Conservation (phyloP, 2,113 vertebrate genomes). For the Dinomys branickii region DNA sequence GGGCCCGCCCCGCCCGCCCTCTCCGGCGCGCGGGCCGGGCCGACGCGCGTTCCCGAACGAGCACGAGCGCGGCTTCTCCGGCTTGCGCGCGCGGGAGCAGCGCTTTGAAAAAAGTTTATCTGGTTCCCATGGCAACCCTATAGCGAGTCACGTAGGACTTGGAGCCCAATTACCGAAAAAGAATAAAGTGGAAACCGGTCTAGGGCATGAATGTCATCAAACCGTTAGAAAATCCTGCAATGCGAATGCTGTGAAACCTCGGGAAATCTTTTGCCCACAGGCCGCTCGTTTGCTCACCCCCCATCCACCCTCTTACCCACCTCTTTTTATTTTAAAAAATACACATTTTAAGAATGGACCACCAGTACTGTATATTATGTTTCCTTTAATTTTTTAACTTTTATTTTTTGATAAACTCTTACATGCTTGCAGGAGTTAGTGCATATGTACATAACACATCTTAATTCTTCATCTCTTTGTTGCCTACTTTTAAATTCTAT, state of each 20-base stretch:
- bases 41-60: accelerated
- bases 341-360: background rate
- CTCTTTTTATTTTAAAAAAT: background rate
- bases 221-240: too few species aligned
- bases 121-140: constrained; percentile 25
- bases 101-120: constrained; percentile 47
- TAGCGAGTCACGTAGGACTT: background rate
- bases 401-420: background rate
- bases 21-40: accelerated
- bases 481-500: background rate
- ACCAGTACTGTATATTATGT: too few species aligned
- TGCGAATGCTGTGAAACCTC: background rate
- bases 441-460: background rate
- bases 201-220: background rate
- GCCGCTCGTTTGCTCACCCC: background rate
- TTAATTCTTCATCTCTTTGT: background rate
- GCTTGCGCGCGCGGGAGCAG: accelerated
- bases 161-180: background rate
- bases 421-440: background rate
- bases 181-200: background rate
- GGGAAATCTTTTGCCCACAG: background rate
- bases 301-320: background rate
- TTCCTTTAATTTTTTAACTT: background rate
- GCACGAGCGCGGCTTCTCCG: accelerated
- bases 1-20: background rate